Evolutionary conservation across 2,797 vertebrate species (phyloP).

Genomic region (Chloroceryle amazona): DNA sequence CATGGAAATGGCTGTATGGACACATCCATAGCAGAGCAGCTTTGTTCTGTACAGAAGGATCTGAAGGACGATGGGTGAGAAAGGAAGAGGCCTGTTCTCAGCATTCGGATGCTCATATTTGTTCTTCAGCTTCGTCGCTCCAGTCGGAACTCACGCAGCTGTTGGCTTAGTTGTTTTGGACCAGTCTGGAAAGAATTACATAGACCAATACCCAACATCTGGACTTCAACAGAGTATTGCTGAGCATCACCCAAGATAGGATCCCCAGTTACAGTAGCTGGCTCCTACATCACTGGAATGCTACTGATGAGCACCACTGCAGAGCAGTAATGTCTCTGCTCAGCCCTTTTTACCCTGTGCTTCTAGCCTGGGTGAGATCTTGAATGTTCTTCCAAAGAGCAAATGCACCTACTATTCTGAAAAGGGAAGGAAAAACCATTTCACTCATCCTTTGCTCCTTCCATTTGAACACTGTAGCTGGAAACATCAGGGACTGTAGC

Average conservation of each 20-base stretch:
- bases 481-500: not conserved
- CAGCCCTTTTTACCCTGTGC: not conserved
- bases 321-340: not conserved
- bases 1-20: slow-evolving; percentile 77
- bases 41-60: slow-evolving; percentile 37
- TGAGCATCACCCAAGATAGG: not conserved
- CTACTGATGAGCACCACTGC: not conserved
- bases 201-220: not conserved
- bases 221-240: not conserved
- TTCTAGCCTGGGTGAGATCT: not conserved
- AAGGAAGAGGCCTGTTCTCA: not conserved
- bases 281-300: not conserved
- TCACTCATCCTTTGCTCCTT: not conserved
- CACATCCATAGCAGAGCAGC: slow-evolving; percentile 52
- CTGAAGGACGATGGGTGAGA: not conserved
- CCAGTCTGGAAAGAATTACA: not conserved
- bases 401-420: not conserved
- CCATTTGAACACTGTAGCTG: not conserved
- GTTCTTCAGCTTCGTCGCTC: not conserved
- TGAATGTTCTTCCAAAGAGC: not conserved
- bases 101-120: not conserved
- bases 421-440: not conserved
- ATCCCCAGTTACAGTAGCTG: not conserved
- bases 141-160: not conserved
- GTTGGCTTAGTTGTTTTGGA: not conserved